These are phyloP conservation scores for Siniperca knerii DNA, from an alignment of 2,113 vertebrate genomes.

Conservation along the genomic window DNA sequence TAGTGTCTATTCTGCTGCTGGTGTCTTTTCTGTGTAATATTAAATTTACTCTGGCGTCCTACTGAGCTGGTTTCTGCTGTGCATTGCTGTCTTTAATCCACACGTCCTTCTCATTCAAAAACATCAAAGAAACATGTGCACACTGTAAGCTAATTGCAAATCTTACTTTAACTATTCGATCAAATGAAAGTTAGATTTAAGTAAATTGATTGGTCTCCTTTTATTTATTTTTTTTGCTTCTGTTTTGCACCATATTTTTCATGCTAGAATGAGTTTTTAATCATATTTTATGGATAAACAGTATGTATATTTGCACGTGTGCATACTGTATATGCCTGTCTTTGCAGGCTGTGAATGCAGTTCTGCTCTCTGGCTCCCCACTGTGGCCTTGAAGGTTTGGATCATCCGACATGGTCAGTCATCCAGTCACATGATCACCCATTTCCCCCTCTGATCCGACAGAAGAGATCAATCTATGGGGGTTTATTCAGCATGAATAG, in stretches of 20 bases:
- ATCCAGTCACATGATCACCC: slow-evolving; percentile 50
- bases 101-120: not conserved
- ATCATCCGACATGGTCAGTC: slow-evolving; percentile 55
- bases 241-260: not conserved
- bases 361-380: slow-evolving; percentile 26
- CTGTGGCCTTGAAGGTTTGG: slow-evolving; percentile 40
- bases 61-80: slow-evolving; percentile 17
- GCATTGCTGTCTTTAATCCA: not conserved
- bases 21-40: slow-evolving; percentile 32
- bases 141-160: not conserved
- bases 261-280: not conserved
- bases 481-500: slow-evolving; percentile 40
- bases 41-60: slow-evolving; percentile 15
- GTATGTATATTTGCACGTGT: not conserved
- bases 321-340: not conserved
- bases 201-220: not conserved
- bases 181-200: not conserved
- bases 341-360: slow-evolving; percentile 16
- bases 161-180: not conserved
- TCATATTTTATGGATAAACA: not conserved
- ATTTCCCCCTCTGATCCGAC: slow-evolving; percentile 37
- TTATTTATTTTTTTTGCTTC: not conserved
- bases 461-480: slow-evolving; percentile 38
- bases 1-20: slow-evolving; percentile 24
- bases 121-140: not conserved